Percentiles rank a stretch among this genome's conserved stretches.
Conservation (phyloP, 2,888 invertebrate species). For the Eudasyphora cyanicolor region DNA sequence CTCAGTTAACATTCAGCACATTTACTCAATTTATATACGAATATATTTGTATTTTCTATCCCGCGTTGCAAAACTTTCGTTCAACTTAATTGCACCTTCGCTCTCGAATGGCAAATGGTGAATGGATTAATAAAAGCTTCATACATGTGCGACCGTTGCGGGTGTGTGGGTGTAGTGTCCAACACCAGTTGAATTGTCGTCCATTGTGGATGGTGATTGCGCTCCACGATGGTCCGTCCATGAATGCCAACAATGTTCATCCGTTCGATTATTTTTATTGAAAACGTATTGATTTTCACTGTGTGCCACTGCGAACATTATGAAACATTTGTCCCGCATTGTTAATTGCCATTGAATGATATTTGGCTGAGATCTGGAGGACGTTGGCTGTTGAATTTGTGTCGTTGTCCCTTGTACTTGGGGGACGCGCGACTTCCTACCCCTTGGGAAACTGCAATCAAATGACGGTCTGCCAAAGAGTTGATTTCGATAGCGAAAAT, state of each 20-base stretch:
- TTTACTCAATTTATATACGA: no score
- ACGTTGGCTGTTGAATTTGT: not conserved
- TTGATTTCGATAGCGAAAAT: not conserved
- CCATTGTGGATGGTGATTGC: no score
- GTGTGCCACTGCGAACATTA: not conserved
- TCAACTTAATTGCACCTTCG: not conserved
- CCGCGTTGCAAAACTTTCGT: no score
- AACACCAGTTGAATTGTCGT: not conserved
- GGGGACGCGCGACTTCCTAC: not conserved
- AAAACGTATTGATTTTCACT: constrained; percentile 9
- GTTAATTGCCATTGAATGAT: constrained; percentile 9
- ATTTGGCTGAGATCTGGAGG: not conserved
- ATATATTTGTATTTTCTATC: no score
- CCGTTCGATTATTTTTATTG: not conserved
- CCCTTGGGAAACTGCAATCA: constrained; percentile 1
- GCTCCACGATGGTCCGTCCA: not conserved
- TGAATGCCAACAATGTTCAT: not conserved
- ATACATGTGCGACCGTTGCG: not conserved
- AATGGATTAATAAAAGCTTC: not conserved
- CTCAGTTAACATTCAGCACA: no score
- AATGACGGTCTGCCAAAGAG: not conserved
- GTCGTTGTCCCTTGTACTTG: not conserved
- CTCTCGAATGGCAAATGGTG: no score
- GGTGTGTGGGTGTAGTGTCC: not conserved
- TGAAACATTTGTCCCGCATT: constrained; percentile 10